Evolutionary conservation across 2,888 invertebrate genomes (phyloP), one percentile per base, ranked within the genome.

Genomic region (Thereva nobilitata): DNA sequence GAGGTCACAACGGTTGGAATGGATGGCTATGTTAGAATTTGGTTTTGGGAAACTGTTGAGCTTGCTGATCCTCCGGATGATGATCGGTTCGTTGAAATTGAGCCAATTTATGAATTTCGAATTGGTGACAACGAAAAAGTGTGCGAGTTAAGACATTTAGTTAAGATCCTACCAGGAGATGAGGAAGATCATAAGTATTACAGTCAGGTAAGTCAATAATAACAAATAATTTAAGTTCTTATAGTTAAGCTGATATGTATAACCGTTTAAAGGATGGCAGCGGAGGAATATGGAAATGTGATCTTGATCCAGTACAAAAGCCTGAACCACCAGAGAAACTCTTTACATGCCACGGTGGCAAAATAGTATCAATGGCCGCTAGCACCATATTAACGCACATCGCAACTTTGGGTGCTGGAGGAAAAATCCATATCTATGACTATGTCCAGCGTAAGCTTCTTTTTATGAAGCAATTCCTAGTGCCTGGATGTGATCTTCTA

Each of bases 1-100:
- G 82, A 82, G 70, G 76, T 82, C 34, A 79, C 77, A 63, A 80
- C 81, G 0, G 74, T 79, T 73, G 86, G 90, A 0, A 86, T 87
- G 76, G 93, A 93, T 76, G 93, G 93, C 0, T 89, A 87, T 77
- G 84, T 92, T 9, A 84, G 88, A 5, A 87, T 92, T 7, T 96
- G 96, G 95, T 93, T 91, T 80, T 95, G 94, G 85, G 93, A 93
- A 72, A 89, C 90, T 0, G 92, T 95, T n/a, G 93, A 95, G 72
- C 86, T 90, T 70, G 91, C 94, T 0, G 92, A 95, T 79, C 89
- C 90, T 0, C 86, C 89, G 0, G 93, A 93, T 73, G 90, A 92
- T 5, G 89, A 92, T 73, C 86, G 87, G 5, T 87, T 87, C 68
- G 87, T 94, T 35, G 90, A 93, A 79, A 86, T 94, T 66, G 93